Evolutionary conservation across 2,888 invertebrate genomes (phyloP).

Genomic region (Drosophila eohydei): DNA sequence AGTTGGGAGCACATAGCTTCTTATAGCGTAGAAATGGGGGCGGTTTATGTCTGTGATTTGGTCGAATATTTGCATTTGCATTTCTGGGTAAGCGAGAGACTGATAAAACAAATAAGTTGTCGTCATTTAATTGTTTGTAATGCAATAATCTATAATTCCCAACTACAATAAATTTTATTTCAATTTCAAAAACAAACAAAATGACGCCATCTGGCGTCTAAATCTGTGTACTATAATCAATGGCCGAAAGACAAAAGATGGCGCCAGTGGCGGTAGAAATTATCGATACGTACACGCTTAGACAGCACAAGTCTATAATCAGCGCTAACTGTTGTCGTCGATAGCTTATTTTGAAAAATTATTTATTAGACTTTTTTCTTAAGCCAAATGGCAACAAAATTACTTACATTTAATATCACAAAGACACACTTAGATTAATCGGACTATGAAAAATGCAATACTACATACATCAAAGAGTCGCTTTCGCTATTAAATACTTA

Average conservation of each 20-base stretch:
- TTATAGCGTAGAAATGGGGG: slow-evolving; percentile 31
- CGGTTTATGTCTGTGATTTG: slow-evolving; percentile 39
- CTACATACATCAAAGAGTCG: slow-evolving; percentile 19
- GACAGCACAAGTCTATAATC: no score
- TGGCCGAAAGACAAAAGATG: slow-evolving; percentile 1
- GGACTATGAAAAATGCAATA: slow-evolving; percentile 39
- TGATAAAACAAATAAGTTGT: slow-evolving; percentile 24
- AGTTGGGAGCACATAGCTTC: neutral
- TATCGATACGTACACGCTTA: no score
- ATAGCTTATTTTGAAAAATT: slow-evolving; percentile 7
- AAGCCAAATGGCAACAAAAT: slow-evolving; percentile 47
- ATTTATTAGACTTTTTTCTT: slow-evolving; percentile 35
- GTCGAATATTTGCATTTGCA: slow-evolving; percentile 51
- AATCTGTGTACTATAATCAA: neutral
- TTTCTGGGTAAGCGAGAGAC: slow-evolving; percentile 34
- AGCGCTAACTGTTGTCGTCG: no score
- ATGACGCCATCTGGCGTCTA: slow-evolving; percentile 20
- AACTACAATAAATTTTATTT: slow-evolving; percentile 19
- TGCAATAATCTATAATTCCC: slow-evolving; percentile 23
- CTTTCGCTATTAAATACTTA: slow-evolving; percentile 13
- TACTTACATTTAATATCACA: slow-evolving; percentile 57
- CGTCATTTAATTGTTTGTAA: slow-evolving; percentile 49
- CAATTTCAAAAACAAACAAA: slow-evolving; percentile 45
- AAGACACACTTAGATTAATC: slow-evolving; percentile 29
- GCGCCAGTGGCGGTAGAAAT: neutral